These are phyloP conservation scores for Gambusia affinis DNA, from an alignment of 2,113 vertebrate species.

Conservation along the genomic window DNA sequence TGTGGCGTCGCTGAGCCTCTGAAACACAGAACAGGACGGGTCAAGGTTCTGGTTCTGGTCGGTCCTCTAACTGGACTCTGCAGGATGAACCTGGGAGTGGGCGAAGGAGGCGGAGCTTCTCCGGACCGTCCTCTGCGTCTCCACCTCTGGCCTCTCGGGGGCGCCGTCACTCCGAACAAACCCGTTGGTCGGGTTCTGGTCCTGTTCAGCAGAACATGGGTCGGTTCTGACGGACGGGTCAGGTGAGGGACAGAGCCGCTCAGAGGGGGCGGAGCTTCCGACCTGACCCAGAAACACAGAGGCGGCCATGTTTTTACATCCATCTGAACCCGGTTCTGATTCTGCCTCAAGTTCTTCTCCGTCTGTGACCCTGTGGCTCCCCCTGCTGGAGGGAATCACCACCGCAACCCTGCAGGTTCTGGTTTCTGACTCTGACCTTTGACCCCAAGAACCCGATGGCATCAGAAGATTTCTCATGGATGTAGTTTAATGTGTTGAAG, in stretches of 20 bases:
- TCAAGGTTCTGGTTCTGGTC: constrained; percentile 11
- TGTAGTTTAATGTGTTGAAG: no score
- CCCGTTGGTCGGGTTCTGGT: constrained; percentile 3
- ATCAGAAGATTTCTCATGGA: no score
- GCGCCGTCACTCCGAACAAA: constrained; percentile 7
- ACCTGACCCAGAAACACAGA: constrained; percentile 24
- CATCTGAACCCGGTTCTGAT: no score
- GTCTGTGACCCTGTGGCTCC: background rate
- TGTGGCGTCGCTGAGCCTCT: constrained; percentile 32
- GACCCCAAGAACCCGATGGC: no score
- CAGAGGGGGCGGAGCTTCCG: constrained; percentile 18
- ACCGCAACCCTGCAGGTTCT: no score
- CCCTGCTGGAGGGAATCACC: no score
- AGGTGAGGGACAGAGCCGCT: background rate
- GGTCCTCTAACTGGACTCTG: no score
- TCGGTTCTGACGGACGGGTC: constrained; percentile 28
- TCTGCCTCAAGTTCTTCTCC: no score
- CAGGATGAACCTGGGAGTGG: background rate
- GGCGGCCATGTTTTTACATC: background rate
- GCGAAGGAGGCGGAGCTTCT: background rate
- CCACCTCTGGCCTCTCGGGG: constrained; percentile 27
- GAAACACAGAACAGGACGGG: constrained; percentile 25
- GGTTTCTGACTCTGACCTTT: no score
- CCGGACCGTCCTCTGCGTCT: constrained; percentile 39
- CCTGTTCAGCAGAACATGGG: constrained; percentile 28